phyloP scores from a whole-genome alignment of 2,888 invertebrate species.

The Sphaerophoria taeniata region DNA sequence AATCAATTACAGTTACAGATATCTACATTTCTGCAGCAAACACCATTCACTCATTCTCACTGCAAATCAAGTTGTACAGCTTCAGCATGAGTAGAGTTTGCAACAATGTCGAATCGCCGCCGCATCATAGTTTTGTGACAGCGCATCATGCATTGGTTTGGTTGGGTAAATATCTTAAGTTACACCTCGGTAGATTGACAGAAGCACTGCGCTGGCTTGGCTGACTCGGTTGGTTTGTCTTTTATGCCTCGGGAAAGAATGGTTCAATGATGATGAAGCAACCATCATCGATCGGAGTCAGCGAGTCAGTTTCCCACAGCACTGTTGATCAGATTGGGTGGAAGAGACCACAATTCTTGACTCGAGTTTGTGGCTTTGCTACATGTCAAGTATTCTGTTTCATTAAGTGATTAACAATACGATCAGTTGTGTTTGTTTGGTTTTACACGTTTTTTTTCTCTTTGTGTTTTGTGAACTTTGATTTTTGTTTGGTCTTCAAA shows the following conservation, averaged over 20 bases:
- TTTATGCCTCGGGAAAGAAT: constrained; percentile 22
- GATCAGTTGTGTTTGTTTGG: constrained; percentile 54
- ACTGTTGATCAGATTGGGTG: constrained; percentile 44
- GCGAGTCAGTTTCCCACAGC: constrained; percentile 54
- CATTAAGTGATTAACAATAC: constrained; percentile 71
- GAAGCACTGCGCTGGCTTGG: constrained; percentile 48
- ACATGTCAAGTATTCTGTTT: constrained; percentile 67
- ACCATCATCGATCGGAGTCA: background rate
- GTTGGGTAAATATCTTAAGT: constrained; percentile 39
- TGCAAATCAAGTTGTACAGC: constrained; percentile 33
- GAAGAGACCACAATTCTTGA: constrained; percentile 64
- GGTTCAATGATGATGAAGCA: constrained; percentile 28
- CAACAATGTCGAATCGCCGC: constrained; percentile 27
- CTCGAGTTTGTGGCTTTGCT: constrained; percentile 64
- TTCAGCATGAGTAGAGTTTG: constrained; percentile 30
- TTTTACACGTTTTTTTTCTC: background rate
- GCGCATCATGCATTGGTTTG: background rate
- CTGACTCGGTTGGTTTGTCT: background rate
- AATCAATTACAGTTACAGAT: constrained; percentile 66
- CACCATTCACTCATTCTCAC: background rate
- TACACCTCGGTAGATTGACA: constrained; percentile 62
- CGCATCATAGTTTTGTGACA: constrained; percentile 52
- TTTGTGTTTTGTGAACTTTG: background rate
- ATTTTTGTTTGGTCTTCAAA: too few relatives aligned
- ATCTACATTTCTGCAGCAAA: constrained; percentile 15